phyloP scores from a whole-genome alignment of 2,113 vertebrate genomes.

The Chascanopsetta lugubris region DNA sequence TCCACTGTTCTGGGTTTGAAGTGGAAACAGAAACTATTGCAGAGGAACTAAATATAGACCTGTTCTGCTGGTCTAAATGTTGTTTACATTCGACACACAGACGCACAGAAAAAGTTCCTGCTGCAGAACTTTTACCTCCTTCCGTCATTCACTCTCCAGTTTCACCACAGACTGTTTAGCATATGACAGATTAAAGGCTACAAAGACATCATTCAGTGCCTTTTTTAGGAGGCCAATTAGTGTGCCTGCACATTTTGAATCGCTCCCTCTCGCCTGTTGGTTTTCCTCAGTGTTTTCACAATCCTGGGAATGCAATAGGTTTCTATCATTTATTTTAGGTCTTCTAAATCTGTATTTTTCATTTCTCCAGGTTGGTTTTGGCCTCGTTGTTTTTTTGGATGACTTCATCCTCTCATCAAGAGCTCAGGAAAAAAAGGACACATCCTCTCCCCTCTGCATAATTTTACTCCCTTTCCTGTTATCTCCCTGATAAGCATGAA shows the following conservation, averaged over 20 bases:
- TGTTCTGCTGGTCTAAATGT: background rate
- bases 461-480: constrained; percentile 35
- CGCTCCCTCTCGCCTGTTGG: background rate
- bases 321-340: constrained; percentile 18
- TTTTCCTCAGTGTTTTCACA: background rate
- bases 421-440: constrained; percentile 1
- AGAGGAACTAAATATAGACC: background rate
- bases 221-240: constrained; percentile 15
- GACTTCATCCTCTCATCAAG: background rate
- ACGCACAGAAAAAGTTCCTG: constrained; percentile 19
- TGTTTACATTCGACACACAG: background rate
- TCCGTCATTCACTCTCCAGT: constrained; percentile 12
- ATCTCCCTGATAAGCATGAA: constrained; percentile 45
- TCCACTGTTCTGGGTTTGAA: background rate
- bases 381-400: constrained; percentile 4
- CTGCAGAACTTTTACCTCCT: background rate
- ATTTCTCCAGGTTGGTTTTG: background rate
- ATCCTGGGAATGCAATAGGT: background rate
- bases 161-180: constrained; percentile 26
- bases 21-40: background rate
- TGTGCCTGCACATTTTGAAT: constrained; percentile 8
- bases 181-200: constrained; percentile 32
- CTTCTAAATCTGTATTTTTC: background rate
- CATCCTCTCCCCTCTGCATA: constrained; percentile 27
- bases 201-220: constrained; percentile 26